Percentiles rank a stretch among this genome's conserved stretches.
Evolutionary conservation across 1,140 invertebrate species (phyloP).

Genomic region (Potamilus streckersoni): DNA sequence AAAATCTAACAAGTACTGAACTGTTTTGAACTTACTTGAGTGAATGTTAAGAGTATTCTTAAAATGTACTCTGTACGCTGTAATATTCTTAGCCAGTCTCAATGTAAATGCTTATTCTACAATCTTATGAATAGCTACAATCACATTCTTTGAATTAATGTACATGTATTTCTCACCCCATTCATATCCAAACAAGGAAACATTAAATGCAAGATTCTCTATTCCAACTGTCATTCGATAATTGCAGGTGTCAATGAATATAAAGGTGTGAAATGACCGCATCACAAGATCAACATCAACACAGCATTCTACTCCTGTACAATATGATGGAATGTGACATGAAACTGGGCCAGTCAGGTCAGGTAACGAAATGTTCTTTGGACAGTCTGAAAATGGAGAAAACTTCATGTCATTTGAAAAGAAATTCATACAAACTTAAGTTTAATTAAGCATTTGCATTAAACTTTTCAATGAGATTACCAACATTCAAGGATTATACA

Average conservation of each 20-base stretch:
- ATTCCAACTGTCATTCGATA: conserved; percentile 11
- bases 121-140: no score
- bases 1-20: no score
- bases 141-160: no score
- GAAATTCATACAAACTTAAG: no score
- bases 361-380: not conserved
- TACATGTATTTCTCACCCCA: conserved; percentile 1
- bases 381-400: not conserved
- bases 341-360: not conserved
- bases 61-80: no score
- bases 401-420: not conserved
- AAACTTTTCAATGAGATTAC: no score
- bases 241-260: conserved; percentile 11
- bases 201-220: conserved; percentile 12
- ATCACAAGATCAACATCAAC: conserved; percentile 4
- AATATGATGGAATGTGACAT: conserved; percentile 8
- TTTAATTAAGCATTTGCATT: no score
- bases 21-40: no score
- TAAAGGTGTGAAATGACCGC: not conserved
- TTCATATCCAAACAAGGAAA: conserved; percentile 14
- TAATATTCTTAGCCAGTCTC: no score
- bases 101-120: no score
- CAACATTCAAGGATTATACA: no score
- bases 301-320: conserved; percentile 17
- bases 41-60: no score